Evolutionary conservation across 2,797 vertebrate genomes (phyloP).

Genomic region (Natrix natrix): DNA sequence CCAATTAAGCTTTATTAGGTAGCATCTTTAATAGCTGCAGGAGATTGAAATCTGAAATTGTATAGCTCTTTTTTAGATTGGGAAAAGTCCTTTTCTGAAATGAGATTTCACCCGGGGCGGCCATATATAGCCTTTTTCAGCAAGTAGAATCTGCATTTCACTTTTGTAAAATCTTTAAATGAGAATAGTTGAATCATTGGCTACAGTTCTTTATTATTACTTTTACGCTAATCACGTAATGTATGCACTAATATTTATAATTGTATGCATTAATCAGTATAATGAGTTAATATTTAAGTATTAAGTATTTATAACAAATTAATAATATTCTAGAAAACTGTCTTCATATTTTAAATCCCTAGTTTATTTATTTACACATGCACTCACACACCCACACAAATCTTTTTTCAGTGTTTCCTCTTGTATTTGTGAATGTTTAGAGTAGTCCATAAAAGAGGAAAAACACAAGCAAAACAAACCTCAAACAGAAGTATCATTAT

Average conservation of each 20-base stretch:
- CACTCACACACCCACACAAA: not conserved
- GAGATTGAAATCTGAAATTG: not conserved
- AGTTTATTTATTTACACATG: not conserved
- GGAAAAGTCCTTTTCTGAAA: not conserved
- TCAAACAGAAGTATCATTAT: not conserved
- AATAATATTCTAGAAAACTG: not conserved
- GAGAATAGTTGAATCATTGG: not conserved
- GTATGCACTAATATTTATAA: not conserved
- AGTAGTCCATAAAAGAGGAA: not conserved
- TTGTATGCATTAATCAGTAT: not conserved
- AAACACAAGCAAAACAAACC: not conserved
- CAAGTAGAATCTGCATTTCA: not conserved
- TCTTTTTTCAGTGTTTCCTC: not conserved
- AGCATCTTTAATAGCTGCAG: not conserved
- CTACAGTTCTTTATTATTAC: not conserved
- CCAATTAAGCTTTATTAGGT: not conserved
- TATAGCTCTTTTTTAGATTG: not conserved
- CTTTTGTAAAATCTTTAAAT: not conserved
- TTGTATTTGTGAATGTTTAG: not conserved
- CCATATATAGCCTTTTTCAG: not conserved
- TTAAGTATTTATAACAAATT: not conserved
- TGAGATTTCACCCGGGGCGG: not conserved
- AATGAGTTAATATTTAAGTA: not conserved
- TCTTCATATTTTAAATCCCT: not conserved
- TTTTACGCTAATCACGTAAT: not conserved